A percentile compares a stretch with the other conserved stretches of the same genome.
Evolutionary conservation across 2,888 invertebrate genomes (phyloP).

Genomic region (Steinernema carpocapsae): DNA sequence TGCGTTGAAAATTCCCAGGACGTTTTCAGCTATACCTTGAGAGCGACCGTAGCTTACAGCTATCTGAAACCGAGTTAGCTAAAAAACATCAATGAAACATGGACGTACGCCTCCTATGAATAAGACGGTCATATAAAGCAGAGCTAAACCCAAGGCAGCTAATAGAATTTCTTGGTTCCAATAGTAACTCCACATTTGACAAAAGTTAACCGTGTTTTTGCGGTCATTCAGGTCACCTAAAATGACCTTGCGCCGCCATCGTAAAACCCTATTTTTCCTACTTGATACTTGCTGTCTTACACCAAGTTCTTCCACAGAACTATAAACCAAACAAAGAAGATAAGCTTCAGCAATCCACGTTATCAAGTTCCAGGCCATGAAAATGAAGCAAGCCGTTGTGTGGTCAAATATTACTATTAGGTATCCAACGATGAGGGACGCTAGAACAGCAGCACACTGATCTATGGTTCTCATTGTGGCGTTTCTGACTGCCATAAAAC

Average conservation of each 20-base stretch:
- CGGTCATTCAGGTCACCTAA: too few relatives aligned
- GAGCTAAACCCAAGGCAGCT: constrained; percentile 59
- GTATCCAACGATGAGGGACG: constrained; percentile 52
- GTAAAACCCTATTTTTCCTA: too few relatives aligned
- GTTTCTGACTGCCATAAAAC: constrained; percentile 53
- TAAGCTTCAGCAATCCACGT: constrained; percentile 58
- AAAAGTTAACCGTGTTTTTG: too few relatives aligned
- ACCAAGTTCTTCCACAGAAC: constrained; percentile 37
- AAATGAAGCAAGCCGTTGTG: constrained; percentile 42
- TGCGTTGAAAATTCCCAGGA: constrained; percentile 54
- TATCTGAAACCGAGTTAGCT: constrained; percentile 64
- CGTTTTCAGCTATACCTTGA: constrained; percentile 52
- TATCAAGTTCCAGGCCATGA: constrained; percentile 52
- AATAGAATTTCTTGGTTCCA: constrained; percentile 50
- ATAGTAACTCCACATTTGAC: too few relatives aligned
- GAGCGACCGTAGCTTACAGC: constrained; percentile 55
- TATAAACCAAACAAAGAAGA: constrained; percentile 50
- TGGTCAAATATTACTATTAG: constrained; percentile 43
- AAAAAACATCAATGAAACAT: too few relatives aligned
- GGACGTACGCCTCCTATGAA: too few relatives aligned
- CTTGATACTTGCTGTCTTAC: neutral
- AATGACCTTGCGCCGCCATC: too few relatives aligned
- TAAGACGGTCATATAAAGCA: constrained; percentile 64
- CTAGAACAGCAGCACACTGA: constrained; percentile 51
- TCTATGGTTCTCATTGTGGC: constrained; percentile 52